Evolutionary conservation across 1,140 invertebrate genomes (phyloP), one percentile per base, ranked within the genome.

Genomic region (Alviniconcha marisindica): DNA sequence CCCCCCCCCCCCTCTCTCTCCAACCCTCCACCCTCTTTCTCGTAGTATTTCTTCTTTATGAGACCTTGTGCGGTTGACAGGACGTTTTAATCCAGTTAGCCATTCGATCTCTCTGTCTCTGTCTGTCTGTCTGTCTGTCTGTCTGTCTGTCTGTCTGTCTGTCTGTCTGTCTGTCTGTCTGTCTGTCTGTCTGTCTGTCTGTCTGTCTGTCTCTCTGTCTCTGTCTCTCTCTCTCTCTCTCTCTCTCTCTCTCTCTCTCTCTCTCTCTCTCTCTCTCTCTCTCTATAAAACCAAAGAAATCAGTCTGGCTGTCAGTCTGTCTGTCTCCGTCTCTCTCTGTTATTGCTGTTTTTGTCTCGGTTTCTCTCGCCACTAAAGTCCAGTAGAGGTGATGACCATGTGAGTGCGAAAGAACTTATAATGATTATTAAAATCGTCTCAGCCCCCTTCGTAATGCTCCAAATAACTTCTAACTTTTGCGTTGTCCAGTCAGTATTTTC

Each of bases 211-310:
- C 28, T 74, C n/a, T 74, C 28, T 74, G 18, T 74, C 40, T 74
- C 36, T 74, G n/a, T 74, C 71, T 74, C n/a, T 44, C 36, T 44
- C 71, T 74, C 28, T 74, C 71, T 74, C 71, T 44, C 28, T 60
- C 18, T 60, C 56, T 60, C 18, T 60, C 56, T 60, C 56, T 60
- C 56, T 60, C n/a, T 28, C 7, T 60, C n/a, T 60, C 15, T 60
- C 4, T 60, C n/a, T 60, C n/a, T 24, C 15, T 18, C 4, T 60
- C n/a, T 60, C 56, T 60, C 56, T 60, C 56, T 60, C 56, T 60
- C 10, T 24, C 56, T 60, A 10, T 51, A 51, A 18, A 51, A 51
- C 7, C 18, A 10, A 51, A 51, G 18, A 51, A 10, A 18, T 51
- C n/a, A n/a, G 56, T 60, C 56, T 60, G 18, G n/a, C 56, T 60